Base-by-base conservation (phyloP, 2,113 vertebrate genomes). In the Nothobranchius furzeri region DNA sequence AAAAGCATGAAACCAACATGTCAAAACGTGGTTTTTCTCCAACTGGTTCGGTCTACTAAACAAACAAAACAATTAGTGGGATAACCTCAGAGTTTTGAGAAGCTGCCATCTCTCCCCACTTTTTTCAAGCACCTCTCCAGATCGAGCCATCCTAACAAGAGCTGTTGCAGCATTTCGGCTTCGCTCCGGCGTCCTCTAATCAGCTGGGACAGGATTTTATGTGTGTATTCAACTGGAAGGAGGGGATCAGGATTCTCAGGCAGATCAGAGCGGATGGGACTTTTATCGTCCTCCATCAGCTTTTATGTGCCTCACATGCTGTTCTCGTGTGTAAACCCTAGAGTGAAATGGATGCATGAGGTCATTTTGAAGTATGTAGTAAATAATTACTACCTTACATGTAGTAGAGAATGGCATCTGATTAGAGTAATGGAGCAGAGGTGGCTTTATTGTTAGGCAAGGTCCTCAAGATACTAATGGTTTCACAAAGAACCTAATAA, bases 181-280 rank as follows among this genome's bases (percentile, higher is more conserved):
- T 78, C 43, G 43, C 64, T 82, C 36, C 69, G 74, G 70, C 75
- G 81, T 81, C 66, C 64, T 60, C 81, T 88, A 87, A 89, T 85
- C 25, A 49, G 69, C 81, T 81, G 67, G 87, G 85, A 89, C 84
- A 87, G 73, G 67, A 64, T 47, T 60, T 2, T 78, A 61, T 73
- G 73, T 58, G 76, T 78, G 76, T 55, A 80, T 70, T 83, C 80
- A 76, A 71, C 63, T 68, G 84, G 81, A 63, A 77, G 62, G 64
- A 63, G 7, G 30, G 11, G 52, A 62, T 2, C 60, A 62, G 35
- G 70, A 75, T 64, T 79, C 69, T 61, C 73, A 51, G 73, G 66
- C 60, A 68, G 58, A 85, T 86, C 67, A 84, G 71, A 83, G 68
- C 51, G 70, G 56, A 68, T 67, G 68, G 69, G 84, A 74, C 83